Evolutionary conservation across 2,797 vertebrate genomes (phyloP).

Genomic region (Taenioides sp.): DNA sequence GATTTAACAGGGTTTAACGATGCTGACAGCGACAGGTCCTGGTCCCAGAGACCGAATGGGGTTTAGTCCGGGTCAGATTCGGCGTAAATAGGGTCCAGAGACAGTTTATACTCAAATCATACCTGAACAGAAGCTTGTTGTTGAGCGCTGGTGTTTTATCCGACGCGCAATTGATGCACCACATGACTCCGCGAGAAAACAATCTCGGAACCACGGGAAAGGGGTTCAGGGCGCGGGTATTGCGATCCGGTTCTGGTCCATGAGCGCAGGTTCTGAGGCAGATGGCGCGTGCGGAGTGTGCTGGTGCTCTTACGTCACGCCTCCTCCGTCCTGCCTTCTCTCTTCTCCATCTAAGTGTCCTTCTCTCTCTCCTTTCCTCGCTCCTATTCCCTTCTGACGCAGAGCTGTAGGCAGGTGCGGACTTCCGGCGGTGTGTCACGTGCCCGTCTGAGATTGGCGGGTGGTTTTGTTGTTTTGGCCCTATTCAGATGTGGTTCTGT

Average conservation of each 20-base stretch:
- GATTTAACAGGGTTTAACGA: background rate
- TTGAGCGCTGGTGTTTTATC: slow-evolving; percentile 76
- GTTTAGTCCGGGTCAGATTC: background rate
- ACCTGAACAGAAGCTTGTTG: slow-evolving; percentile 80
- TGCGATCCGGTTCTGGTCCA: slow-evolving; percentile 9
- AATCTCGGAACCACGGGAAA: slow-evolving; percentile 12
- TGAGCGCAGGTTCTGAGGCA: slow-evolving; percentile 7
- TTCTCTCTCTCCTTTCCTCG: slow-evolving; percentile 10
- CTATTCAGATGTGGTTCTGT: background rate
- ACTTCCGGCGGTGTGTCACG: slow-evolving; percentile 8
- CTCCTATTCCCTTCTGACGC: slow-evolving; percentile 12
- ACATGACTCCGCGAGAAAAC: slow-evolving; percentile 63
- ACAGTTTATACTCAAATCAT: slow-evolving; percentile 30
- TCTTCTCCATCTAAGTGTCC: slow-evolving; percentile 8
- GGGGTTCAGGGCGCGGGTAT: background rate
- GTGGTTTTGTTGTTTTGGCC: slow-evolving; percentile 7
- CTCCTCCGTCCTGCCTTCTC: slow-evolving; percentile 12
- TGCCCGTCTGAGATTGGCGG: slow-evolving; percentile 4
- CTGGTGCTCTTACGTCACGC: slow-evolving; percentile 11
- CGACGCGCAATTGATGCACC: slow-evolving; percentile 79
- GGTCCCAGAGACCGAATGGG: background rate
- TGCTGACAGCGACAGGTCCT: background rate
- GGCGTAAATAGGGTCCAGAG: background rate
- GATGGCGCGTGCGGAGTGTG: slow-evolving; percentile 13
- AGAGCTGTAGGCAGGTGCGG: slow-evolving; percentile 13